Base-by-base conservation (phyloP, 2,888 invertebrate species). In the Hirtodrosophila duncani region DNA sequence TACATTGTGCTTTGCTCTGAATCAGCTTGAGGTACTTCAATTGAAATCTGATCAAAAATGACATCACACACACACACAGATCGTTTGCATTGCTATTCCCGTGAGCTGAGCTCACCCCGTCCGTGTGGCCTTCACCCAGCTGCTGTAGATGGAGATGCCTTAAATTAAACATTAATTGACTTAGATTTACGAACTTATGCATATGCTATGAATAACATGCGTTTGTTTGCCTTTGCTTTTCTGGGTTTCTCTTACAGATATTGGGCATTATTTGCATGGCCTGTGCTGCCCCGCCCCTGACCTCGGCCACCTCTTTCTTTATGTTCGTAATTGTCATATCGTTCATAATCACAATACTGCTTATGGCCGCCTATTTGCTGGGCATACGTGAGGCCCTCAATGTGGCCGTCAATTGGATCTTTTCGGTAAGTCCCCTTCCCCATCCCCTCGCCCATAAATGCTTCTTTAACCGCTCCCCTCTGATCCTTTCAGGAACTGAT, bases 231-330 rank as follows among this genome's bases (percentile, higher is more conserved):
- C 33, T 36, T 24, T 37, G 6, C 45, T 49, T 36, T 10, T 41
- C 14, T 29, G 16, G 42, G 26, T 88, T 33, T 33, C 9, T 8
- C 60, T 67, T 60, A 31, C 91, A 96, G 96, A 70, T 92, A 37
- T 83, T 96, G 59, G 96, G 95, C 56, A 94, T 96, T 57, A 88
- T 96, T 75, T 95, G 95, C 81, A 94, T 96, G 94, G 89, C 92
- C 8, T 89, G 93, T 63, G 93, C 92, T 1, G 92, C 95, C 2
- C 94, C 95, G 3, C 91, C 91, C 0, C 87, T 85, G 66, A 61
- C 87, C 29, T 81, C 86, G 11, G 91, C 90, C 36, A 92, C 94
- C 7, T 91, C 92, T 66, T 96, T 93, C 90, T 97, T 95, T 88
- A 90, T 95, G 51, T 94, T 95, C 84, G 95, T 95, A 39, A 93